Evolutionary conservation across 2,113 vertebrate genomes (phyloP), one percentile per base, ranked within the genome.

Genomic region (Osmerus mordax): DNA sequence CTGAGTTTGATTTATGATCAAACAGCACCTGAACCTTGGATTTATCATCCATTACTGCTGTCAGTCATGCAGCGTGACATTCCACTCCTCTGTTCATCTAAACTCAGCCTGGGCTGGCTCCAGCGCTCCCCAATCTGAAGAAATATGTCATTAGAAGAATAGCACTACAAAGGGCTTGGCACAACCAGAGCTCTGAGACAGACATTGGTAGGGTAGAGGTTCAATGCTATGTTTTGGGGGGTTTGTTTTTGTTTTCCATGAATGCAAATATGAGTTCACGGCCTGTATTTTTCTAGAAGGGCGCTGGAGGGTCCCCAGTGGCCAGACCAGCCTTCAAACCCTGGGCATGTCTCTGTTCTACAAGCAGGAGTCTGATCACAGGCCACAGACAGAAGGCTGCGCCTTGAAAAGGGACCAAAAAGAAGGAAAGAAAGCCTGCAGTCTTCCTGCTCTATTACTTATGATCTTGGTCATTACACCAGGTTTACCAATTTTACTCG

Each of bases 401-500:
- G 41, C 65, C 64, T 62, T 66, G 14, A 18, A 68, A 12, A 47
- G 41, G 29, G 62, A 36, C 28, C 5, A 15, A 28, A 62, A 14
- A 4, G 14, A 14, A 62, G 2, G 28, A 29, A 15, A 29, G 60
- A 25, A 6, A 3, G 41, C 41, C 41, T 47, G 41, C 60, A 5
- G 21, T 62, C 19, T 16, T 62, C 25, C 23, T 28, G 60, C 12
- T 62, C 19, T 28, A 23, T 5, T 62, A 14, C 23, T 5, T 62
- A 62, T 62, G 19, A 62, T 62, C 19, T 15, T 29, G 19, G 60
- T 62, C 60, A 62, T 28, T 29, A 62, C 15, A 28, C 15, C 15
- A 62, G 60, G 21, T 15, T 62, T 25, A 14, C 25, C n/a, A 28
- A 61, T 61, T 4, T 67, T 56, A 73, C 67, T 75, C 54, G 32